A percentile compares a stretch with the other conserved stretches of the same genome.
These are phyloP conservation scores for Pelmatolapia mariae DNA, from an alignment of 2,113 vertebrate species.

Conservation along the genomic window DNA sequence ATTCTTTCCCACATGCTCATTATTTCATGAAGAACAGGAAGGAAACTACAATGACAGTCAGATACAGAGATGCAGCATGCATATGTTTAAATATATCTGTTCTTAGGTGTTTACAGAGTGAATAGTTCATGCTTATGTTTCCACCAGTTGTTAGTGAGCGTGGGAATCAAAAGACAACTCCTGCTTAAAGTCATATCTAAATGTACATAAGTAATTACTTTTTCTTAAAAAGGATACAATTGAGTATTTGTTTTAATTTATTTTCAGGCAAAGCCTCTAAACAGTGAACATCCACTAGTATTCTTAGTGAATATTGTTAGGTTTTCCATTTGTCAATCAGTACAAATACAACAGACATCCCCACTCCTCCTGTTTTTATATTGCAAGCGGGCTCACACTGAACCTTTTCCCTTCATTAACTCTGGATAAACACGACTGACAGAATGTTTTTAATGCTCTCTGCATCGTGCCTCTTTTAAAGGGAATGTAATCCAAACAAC, in stretches of 20 bases:
- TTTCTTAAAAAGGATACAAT: not conserved
- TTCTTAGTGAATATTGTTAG: not conserved
- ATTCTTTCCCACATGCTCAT: not conserved
- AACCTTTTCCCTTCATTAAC: constrained; percentile 1
- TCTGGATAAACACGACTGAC: not conserved
- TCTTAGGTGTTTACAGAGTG: not conserved
- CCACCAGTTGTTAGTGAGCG: not conserved
- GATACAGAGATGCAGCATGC: not conserved
- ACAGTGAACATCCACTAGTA: not conserved
- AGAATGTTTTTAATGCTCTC: not conserved
- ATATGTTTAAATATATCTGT: not conserved
- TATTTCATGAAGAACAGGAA: not conserved
- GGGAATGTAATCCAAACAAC: constrained; percentile 26
- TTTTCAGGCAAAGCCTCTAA: not conserved
- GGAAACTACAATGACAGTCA: not conserved
- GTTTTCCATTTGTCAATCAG: not conserved
- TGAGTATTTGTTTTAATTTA: rapidly evolving
- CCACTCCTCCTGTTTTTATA: not conserved
- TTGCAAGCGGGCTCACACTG: not conserved
- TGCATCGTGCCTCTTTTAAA: not conserved
- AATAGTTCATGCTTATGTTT: not conserved
- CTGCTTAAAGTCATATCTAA: not conserved
- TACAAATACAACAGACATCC: not conserved
- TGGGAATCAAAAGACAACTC: not conserved
- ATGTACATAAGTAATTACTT: not conserved